These are phyloP conservation scores for Ceratothoa steindachneri DNA, from an alignment of 2,888 invertebrate species.

Conservation along the genomic window DNA sequence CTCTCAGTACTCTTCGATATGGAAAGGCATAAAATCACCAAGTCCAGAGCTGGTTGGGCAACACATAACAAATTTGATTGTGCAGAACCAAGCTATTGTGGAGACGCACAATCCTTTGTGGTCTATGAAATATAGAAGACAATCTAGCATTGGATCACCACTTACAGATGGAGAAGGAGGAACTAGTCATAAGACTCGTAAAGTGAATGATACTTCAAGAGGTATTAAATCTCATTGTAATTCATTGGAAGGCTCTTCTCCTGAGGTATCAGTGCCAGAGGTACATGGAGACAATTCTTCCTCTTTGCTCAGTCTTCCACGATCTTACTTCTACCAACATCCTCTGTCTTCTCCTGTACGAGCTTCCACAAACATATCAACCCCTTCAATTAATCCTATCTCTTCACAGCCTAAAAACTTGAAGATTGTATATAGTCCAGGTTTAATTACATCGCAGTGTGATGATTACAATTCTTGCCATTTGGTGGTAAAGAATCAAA, in stretches of 20 bases:
- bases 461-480: neutral
- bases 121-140: conserved; percentile 34
- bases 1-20: conserved; percentile 17
- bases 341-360: neutral
- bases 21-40: conserved; percentile 44
- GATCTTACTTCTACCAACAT: neutral
- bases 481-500: neutral
- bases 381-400: neutral
- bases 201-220: neutral
- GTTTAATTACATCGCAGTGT: neutral
- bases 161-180: conserved; percentile 35
- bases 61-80: conserved; percentile 44
- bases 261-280: neutral
- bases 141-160: conserved; percentile 37
- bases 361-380: conserved; percentile 15
- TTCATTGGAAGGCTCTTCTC: neutral
- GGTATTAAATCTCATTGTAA: neutral
- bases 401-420: neutral
- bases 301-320: conserved; percentile 3
- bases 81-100: conserved; percentile 43
- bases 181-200: neutral
- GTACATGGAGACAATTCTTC: neutral
- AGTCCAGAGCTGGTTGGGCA: conserved; percentile 45
- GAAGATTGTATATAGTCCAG: neutral
- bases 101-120: conserved; percentile 43